Base-by-base conservation (phyloP, 2,113 vertebrate species). In the Variabilichromis moorii region DNA sequence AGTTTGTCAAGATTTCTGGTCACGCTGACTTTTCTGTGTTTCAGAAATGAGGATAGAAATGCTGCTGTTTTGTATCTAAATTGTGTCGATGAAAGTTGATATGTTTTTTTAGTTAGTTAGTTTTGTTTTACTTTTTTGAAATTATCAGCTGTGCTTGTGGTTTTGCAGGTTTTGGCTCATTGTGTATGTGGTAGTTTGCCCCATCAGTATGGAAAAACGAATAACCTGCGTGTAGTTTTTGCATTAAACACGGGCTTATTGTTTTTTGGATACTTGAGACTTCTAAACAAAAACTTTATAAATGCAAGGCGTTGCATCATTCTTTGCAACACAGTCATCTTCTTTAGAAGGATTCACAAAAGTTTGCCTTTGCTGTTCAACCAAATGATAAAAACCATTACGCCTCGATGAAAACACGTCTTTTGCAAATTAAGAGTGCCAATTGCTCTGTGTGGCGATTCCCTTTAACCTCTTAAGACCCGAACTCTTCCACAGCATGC, bases 231-330 rank as follows among this genome's bases (percentile, higher is more conserved):
- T 28, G 6, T 50, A 7, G 45, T 31, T 50, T 50, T 78, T 50
- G 26, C 40, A 47, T 47, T 28, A 28, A 19, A 47, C 40, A 4
- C 6, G 0, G 0, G 24, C 73, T 50, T 12, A 19, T 0, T 50
- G 10, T 5, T 78, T 78, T 78, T 50, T 50, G 45, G 73, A 51
- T 19, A 6, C 45, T 78, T 78, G 45, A 0, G 17, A 78, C 45
- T 78, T 50, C 17, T n/a, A 3, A 78, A 33, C 16, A 31, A 28
- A 51, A 78, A 51, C 45, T 51, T 31, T 78, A 12, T 31, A 51
- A 50, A n/a, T 19, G 45, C 17, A 51, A 51, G 2, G 0, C 0
- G 1, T 31, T 31, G 16, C 26, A n/a, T 51, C 45, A n/a, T 0
- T n/a, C 73, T 50, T 47, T 0, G 0, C 45, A 31, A 9, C 45